These are phyloP conservation scores for Notamacropus eugenii DNA, from an alignment of 2,797 vertebrate species.

Conservation along the genomic window DNA sequence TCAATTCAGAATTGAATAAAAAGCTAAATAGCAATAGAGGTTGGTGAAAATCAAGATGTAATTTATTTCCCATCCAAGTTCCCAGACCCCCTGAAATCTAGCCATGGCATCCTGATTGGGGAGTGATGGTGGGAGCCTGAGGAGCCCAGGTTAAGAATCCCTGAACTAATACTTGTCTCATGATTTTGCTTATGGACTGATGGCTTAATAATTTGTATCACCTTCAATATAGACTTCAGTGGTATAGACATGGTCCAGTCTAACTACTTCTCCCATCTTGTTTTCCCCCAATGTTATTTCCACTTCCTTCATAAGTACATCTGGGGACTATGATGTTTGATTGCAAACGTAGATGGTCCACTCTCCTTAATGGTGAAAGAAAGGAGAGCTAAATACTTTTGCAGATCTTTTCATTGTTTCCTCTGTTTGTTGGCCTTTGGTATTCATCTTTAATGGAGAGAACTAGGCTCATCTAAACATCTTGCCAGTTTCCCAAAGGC, in stretches of 20 bases:
- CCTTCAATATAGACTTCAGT: background rate
- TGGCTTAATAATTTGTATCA: background rate
- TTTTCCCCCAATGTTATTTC: background rate
- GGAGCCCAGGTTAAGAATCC: background rate
- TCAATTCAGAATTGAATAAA: background rate
- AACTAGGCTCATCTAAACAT: background rate
- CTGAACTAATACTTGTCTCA: background rate
- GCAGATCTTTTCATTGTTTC: background rate
- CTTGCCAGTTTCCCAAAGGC: background rate
- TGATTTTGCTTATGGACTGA: background rate
- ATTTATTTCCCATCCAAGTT: background rate
- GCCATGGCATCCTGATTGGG: background rate
- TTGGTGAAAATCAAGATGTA: background rate
- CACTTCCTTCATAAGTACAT: background rate
- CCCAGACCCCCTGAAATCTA: background rate
- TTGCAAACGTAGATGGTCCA: background rate
- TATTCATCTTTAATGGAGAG: background rate
- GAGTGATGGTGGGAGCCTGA: background rate
- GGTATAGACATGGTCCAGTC: background rate
- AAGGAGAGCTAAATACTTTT: background rate
- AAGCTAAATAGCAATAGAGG: background rate
- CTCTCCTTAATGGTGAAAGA: background rate
- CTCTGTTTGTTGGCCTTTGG: background rate
- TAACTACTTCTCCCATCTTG: background rate
- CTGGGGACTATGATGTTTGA: background rate